Evolutionary conservation across 1,140 invertebrate genomes (phyloP).

Genomic region (Papilio polyxenes): DNA sequence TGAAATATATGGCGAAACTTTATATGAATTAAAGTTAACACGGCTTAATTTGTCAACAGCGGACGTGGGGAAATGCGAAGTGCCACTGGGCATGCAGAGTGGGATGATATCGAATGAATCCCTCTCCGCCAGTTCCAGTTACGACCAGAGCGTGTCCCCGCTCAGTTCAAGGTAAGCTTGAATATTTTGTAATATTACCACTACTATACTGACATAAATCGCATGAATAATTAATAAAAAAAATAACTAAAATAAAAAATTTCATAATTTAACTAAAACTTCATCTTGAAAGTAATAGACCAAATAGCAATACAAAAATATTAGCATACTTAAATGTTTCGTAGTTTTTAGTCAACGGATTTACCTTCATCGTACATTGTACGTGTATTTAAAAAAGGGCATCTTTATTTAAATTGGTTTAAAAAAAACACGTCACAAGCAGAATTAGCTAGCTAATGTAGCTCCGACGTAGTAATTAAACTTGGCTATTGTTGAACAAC

Average conservation of each 20-base stretch:
- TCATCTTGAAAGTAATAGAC: not conserved
- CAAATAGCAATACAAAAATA: not conserved
- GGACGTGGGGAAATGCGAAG: constrained; percentile 67
- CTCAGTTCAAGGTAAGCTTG: constrained; percentile 66
- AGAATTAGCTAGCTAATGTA: constrained; percentile 1
- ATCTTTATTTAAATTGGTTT: not conserved
- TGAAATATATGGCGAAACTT: not conserved
- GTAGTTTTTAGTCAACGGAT: not conserved
- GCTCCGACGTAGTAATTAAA: constrained; percentile 7
- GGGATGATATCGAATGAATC: constrained; percentile 73
- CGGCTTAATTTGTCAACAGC: constrained; percentile 57
- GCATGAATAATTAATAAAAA: not conserved
- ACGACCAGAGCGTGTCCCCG: constrained; percentile 75
- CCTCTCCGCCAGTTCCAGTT: constrained; percentile 71
- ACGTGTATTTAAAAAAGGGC: not conserved
- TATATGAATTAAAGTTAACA: not conserved
- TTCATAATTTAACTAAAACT: not conserved
- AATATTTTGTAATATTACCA: constrained; percentile 23
- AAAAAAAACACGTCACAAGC: not conserved
- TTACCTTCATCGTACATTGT: not conserved
- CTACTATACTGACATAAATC: not conserved
- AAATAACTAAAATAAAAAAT: no score
- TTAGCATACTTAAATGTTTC: not conserved
- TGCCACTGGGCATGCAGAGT: constrained; percentile 72
- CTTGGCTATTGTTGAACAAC: constrained; percentile 58